Evolutionary conservation across 2,888 invertebrate species (phyloP).

Genomic region (Agriotes lineatus): DNA sequence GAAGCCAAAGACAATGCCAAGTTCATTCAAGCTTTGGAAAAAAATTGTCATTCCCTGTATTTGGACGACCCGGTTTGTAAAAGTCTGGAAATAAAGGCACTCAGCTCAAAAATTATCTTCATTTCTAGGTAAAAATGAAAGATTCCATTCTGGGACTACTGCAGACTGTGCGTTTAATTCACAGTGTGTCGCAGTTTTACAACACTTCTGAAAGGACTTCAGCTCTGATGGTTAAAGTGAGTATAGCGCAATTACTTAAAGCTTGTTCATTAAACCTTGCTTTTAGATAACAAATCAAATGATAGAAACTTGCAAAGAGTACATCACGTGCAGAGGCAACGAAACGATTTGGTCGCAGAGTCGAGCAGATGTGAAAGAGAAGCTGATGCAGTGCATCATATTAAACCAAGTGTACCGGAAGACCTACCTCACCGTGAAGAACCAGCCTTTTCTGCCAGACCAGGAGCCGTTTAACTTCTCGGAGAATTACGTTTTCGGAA

Average conservation of each 20-base stretch:
- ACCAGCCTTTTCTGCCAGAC: constrained; percentile 82
- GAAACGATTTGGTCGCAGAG: constrained; percentile 95
- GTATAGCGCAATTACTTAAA: background rate
- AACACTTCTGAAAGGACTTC: constrained; percentile 97
- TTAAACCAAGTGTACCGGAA: constrained; percentile 90
- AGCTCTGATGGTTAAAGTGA: constrained; percentile 93
- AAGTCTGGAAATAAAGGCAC: background rate
- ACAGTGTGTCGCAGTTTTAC: constrained; percentile 95
- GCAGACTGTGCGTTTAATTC: constrained; percentile 93
- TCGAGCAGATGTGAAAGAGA: constrained; percentile 78
- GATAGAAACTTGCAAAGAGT: constrained; percentile 95
- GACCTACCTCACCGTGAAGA: constrained; percentile 82
- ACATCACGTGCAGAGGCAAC: constrained; percentile 88
- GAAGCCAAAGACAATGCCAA: constrained; percentile 97
- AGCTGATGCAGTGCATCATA: constrained; percentile 87
- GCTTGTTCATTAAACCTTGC: constrained; percentile 46
- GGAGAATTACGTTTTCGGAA: constrained; percentile 97
- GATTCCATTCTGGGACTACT: constrained; percentile 89
- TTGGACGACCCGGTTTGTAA: constrained; percentile 83
- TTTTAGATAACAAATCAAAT: constrained; percentile 95
- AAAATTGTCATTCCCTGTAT: constrained; percentile 93
- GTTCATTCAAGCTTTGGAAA: constrained; percentile 93
- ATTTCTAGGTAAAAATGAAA: constrained; percentile 81
- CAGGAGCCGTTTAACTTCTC: constrained; percentile 90
- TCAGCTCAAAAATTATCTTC: no score